phyloP scores from a whole-genome alignment of 2,113 vertebrate genomes.

The Leucosticte australis region DNA sequence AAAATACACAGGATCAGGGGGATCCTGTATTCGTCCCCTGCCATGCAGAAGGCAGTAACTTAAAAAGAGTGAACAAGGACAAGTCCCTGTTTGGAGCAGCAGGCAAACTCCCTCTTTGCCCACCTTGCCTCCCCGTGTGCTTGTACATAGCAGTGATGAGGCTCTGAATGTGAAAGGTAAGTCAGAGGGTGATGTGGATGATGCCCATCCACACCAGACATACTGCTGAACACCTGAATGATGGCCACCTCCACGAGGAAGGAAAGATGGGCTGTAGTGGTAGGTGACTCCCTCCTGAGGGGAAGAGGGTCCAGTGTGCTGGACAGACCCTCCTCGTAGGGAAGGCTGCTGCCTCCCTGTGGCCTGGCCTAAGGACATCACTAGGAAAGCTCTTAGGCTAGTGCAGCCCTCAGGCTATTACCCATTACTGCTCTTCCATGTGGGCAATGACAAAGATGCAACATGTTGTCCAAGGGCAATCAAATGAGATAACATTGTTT shows the following conservation, averaged over 20 bases:
- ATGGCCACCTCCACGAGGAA: neutral
- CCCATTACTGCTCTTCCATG: neutral
- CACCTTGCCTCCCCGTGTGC: neutral
- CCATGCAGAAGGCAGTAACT: neutral
- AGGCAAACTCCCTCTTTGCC: neutral
- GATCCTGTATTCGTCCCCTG: neutral
- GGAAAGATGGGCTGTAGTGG: neutral
- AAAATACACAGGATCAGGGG: neutral
- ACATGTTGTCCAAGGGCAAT: too few species aligned
- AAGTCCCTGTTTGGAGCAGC: neutral
- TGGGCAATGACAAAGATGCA: fast-evolving
- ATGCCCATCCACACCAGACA: neutral
- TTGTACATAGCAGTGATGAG: neutral
- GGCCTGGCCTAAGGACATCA: neutral
- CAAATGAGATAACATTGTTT: neutral
- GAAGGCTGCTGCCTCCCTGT: neutral
- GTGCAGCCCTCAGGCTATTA: fast-evolving
- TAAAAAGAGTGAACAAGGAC: neutral
- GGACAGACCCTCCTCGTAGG: neutral
- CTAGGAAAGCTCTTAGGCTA: neutral
- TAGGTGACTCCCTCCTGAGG: neutral
- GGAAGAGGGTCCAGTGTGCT: neutral
- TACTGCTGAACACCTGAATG: neutral
- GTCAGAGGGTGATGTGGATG: neutral
- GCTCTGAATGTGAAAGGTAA: neutral